These are phyloP conservation scores for Zootermopsis nevadensis DNA, from an alignment of 2,888 invertebrate genomes.

Conservation along the genomic window DNA sequence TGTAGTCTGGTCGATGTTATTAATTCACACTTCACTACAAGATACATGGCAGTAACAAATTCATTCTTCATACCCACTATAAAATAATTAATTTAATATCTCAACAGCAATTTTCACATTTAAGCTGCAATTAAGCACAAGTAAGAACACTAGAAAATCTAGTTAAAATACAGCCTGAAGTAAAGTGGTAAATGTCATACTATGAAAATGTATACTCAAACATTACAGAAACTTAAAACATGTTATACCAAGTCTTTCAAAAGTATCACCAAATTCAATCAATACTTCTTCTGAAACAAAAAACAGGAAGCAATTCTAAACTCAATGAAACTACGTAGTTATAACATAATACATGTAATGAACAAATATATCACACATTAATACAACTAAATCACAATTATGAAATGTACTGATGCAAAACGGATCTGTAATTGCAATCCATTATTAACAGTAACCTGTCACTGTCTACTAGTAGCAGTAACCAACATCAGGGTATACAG, in stretches of 20 bases:
- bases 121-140: no score
- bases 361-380: no score
- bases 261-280: neutral
- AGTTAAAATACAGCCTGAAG: no score
- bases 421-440: neutral
- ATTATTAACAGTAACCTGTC: neutral
- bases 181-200: no score
- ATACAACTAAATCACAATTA: neutral
- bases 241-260: neutral
- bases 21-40: neutral
- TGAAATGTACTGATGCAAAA: neutral
- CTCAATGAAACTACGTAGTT: no score
- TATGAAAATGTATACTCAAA: neutral
- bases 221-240: neutral
- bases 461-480: neutral
- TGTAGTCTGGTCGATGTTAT: no score
- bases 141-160: no score
- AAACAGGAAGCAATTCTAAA: neutral
- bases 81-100: no score
- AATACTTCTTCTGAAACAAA: neutral
- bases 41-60: no score
- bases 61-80: no score
- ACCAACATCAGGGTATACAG: neutral
- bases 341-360: no score
- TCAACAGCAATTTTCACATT: no score